phyloP scores from a whole-genome alignment of 2,888 invertebrate species.

The Chirona hameri region DNA sequence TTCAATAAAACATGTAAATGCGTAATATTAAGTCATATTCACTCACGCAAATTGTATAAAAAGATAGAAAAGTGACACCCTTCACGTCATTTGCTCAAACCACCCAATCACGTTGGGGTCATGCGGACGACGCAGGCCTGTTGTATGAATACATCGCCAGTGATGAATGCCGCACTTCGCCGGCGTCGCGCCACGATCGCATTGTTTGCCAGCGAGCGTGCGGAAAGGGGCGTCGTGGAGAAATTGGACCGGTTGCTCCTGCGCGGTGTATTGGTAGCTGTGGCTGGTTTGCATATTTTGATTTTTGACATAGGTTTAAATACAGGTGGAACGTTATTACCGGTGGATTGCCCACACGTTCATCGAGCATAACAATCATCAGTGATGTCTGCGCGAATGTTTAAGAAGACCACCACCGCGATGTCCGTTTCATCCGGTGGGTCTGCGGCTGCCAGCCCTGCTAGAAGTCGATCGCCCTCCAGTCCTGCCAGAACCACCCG shows the following conservation, averaged over 20 bases:
- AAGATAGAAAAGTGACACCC: too few species aligned
- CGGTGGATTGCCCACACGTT: too few species aligned
- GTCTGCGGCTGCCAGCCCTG: neutral
- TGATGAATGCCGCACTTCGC: neutral
- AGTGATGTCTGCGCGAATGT: neutral
- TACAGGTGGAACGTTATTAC: too few species aligned
- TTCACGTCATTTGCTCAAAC: too few species aligned
- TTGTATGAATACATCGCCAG: slow-evolving; percentile 53
- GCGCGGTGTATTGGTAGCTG: too few species aligned
- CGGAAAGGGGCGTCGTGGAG: neutral
- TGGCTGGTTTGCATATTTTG: too few species aligned
- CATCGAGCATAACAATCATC: neutral
- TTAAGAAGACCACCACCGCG: neutral
- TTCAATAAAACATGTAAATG: too few species aligned
- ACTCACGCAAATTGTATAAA: too few species aligned
- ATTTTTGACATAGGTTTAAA: too few species aligned
- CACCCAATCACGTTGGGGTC: too few species aligned
- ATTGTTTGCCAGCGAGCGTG: neutral
- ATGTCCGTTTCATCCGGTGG: neutral
- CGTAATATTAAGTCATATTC: too few species aligned
- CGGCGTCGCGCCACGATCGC: neutral
- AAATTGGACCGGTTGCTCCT: neutral
- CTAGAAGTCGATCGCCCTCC: slow-evolving; percentile 53
- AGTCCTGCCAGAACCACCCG: slow-evolving; percentile 87
- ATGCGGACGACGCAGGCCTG: too few species aligned